Evolutionary conservation across 2,113 vertebrate species (phyloP).

Genomic region (Pithys albifrons): DNA sequence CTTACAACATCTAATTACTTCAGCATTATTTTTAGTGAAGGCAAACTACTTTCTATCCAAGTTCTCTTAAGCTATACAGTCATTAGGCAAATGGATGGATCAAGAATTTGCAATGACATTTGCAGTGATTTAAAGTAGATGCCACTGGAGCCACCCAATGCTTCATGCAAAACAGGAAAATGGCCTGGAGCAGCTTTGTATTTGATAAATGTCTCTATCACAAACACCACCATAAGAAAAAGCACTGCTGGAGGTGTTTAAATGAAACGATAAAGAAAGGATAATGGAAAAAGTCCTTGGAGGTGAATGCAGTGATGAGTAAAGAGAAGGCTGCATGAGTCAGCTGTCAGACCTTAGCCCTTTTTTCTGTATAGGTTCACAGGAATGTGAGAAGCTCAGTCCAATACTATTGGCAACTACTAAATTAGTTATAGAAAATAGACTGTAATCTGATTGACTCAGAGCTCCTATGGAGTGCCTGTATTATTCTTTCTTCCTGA

Average conservation of each 20-base stretch:
- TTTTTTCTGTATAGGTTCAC: neutral
- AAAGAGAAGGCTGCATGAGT: neutral
- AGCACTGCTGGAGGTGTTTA: neutral
- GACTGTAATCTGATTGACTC: neutral
- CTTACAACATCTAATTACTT: conserved; percentile 24
- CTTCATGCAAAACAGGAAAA: neutral
- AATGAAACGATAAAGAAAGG: neutral
- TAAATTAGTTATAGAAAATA: conserved; percentile 17
- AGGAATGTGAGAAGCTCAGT: neutral
- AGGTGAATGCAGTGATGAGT: neutral
- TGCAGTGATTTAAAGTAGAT: neutral
- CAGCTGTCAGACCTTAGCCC: neutral
- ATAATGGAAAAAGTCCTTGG: neutral
- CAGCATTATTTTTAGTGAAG: neutral
- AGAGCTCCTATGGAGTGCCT: neutral
- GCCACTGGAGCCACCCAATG: neutral
- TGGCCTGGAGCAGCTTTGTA: neutral
- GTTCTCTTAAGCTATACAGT: neutral
- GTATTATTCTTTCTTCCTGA: neutral
- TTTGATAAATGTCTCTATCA: neutral
- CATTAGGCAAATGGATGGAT: neutral
- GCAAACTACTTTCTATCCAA: neutral
- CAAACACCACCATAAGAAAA: neutral
- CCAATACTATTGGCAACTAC: neutral
- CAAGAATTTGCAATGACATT: neutral